Evolutionary conservation across 2,797 vertebrate genomes (phyloP).

Genomic region (Eulemur coronatus): DNA sequence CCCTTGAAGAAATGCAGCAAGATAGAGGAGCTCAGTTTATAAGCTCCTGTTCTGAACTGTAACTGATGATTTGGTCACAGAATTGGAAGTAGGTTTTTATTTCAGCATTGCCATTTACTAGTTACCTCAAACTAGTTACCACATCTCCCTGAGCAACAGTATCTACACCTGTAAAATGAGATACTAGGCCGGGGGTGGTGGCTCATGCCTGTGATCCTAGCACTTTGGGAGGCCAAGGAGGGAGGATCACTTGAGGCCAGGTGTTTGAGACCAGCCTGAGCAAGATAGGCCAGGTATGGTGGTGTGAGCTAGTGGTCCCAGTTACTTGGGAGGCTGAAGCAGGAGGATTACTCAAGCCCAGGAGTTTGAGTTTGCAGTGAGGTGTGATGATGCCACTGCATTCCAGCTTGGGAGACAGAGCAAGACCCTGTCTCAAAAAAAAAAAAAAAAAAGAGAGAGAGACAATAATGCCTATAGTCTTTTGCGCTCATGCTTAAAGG

Average conservation of each 20-base stretch:
- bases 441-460: not conserved
- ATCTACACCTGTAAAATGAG: not conserved
- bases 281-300: no score
- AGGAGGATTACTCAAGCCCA: not conserved
- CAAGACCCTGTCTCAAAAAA: not conserved
- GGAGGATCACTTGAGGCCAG: no score
- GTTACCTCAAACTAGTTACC: not conserved
- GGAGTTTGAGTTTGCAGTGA: not conserved
- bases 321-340: not conserved
- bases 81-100: constrained; percentile 43
- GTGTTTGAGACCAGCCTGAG: no score
- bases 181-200: not conserved
- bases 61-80: not conserved
- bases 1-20: constrained; percentile 23
- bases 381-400: not conserved
- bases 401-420: not conserved
- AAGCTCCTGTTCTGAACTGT: constrained; percentile 29
- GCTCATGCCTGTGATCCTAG: no score
- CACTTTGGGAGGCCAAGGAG: no score
- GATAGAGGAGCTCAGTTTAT: constrained; percentile 8
- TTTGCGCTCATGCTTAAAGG: not conserved
- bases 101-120: not conserved
- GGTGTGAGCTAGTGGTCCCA: no score
- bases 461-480: not conserved
- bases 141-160: not conserved